These are phyloP conservation scores for Andrena hattorfiana DNA, from an alignment of 2,888 invertebrate species.

Conservation along the genomic window DNA sequence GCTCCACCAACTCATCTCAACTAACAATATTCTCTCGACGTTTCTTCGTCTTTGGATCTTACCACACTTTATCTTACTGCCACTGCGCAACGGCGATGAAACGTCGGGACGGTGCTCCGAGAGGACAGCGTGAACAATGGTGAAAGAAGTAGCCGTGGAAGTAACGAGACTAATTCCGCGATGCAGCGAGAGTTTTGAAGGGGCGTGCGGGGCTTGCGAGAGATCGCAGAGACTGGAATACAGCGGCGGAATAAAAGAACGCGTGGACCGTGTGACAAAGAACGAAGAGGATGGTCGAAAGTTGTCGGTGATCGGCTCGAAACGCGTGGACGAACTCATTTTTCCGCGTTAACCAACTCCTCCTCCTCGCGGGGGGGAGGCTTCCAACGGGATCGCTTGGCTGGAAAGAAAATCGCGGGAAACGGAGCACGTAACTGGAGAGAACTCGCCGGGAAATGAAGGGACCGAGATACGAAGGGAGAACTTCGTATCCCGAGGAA, in stretches of 20 bases:
- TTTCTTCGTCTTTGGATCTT: not conserved
- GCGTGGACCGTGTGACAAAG: not conserved
- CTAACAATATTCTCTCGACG: not conserved
- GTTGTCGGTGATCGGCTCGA: not conserved
- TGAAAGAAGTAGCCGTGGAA: not conserved
- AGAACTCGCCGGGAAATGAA: constrained; percentile 32
- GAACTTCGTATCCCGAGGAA: constrained; percentile 33
- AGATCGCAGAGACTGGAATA: not conserved
- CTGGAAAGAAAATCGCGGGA: constrained; percentile 23
- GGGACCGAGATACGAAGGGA: not conserved
- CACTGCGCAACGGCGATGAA: not conserved
- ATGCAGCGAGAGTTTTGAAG: not conserved
- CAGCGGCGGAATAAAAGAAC: not conserved
- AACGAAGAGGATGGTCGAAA: not conserved
- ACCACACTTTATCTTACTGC: too few species aligned
- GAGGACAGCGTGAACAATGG: not conserved
- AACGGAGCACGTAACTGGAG: constrained; percentile 37
- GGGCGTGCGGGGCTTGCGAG: not conserved
- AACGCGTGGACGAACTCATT: constrained; percentile 8
- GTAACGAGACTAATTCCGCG: not conserved
- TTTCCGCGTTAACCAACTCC: constrained; percentile 9
- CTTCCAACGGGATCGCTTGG: constrained; percentile 1
- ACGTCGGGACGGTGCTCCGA: not conserved
- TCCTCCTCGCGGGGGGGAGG: not conserved
- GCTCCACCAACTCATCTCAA: not conserved